Evolutionary conservation across 2,113 vertebrate species (phyloP).

Genomic region (Hiodon tergisus): DNA sequence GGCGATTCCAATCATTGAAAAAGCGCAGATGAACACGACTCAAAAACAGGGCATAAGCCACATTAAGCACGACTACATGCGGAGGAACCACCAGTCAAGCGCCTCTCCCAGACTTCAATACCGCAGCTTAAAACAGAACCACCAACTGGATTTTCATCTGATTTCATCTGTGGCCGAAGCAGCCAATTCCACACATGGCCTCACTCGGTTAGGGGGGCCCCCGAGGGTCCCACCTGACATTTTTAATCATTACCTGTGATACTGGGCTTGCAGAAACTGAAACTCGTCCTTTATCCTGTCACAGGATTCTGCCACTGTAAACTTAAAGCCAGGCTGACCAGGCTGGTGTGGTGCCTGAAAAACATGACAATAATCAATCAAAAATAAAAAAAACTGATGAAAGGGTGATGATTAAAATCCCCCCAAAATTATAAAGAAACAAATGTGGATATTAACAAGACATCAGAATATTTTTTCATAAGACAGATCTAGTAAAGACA

Average conservation of each 20-base stretch:
- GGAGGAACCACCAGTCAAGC: background rate
- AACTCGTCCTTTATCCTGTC: conserved; percentile 93
- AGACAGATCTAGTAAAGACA: too few species aligned
- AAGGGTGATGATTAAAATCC: too few species aligned
- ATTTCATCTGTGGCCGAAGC: conserved; percentile 5
- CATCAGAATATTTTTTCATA: too few species aligned
- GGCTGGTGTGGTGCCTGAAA: conserved; percentile 86
- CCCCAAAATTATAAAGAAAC: too few species aligned
- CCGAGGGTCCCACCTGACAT: background rate
- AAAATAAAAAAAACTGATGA: background rate
- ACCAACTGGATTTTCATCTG: conserved; percentile 1
- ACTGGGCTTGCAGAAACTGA: conserved; percentile 91
- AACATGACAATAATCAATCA: conserved; percentile 38
- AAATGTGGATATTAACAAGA: too few species aligned
- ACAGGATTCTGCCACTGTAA: conserved; percentile 89
- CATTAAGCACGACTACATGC: too few species aligned
- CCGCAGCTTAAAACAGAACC: background rate
- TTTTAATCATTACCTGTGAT: conserved; percentile 77
- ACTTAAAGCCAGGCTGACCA: conserved; percentile 89
- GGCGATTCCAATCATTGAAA: too few species aligned
- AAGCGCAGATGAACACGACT: too few species aligned
- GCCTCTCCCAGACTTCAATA: background rate
- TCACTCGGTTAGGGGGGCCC: background rate
- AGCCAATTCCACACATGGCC: background rate
- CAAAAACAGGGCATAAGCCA: too few species aligned